Base-by-base conservation (phyloP, 53 echinoderm and acorn worm genomes). In the Temnopleurus reevesii region DNA sequence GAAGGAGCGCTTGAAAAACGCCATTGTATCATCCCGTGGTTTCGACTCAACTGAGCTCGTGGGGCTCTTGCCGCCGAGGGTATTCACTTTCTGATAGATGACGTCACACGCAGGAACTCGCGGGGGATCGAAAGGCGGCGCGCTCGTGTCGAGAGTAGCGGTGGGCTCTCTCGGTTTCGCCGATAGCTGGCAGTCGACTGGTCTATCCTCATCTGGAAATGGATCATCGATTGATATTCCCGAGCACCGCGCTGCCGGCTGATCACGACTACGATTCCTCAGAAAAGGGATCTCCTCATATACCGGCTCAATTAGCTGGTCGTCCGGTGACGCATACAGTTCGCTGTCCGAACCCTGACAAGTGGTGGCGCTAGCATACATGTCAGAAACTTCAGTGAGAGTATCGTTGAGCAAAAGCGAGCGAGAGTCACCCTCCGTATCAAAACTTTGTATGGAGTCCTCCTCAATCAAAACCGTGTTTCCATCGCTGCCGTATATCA, bases 1-100 rank as follows among this genome's bases (percentile, higher is more conserved):
- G 47, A 95, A 59, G 35, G 91, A 92, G 55, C 93, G 91, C 77
- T 90, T 94, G 46, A 96, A 90, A 89, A 96, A 96, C 88, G 94
- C 93, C 96, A 96, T 96, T 66, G 88, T 87, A 33, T 87, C 88
- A 51, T 87, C 88, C 53, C 88, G 88, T 55, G 65, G 35, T 66
- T 87, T 87, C 51, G 71, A 53, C 51, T 87, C 88, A 66, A 87
- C 71, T 87, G 88, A 87, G 53, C 65, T 87, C 31, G 88, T 51
- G 23, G 65, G 5, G 71, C 65, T 21, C 0, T 46, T 47, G 71
- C 71, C 12, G 54, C 88, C 51, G 3, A 53, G 10, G 21, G 71
- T 66, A 47, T 12, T 87, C n/a, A 47, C 88, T 66, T 87, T 87
- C 49, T 47, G 88, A 51, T 46, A 51, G 71, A 54, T 87, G 88